Evolutionary conservation across 2,113 vertebrate species (phyloP), one percentile per base, ranked within the genome.

Genomic region (Tragelaphus scriptus): DNA sequence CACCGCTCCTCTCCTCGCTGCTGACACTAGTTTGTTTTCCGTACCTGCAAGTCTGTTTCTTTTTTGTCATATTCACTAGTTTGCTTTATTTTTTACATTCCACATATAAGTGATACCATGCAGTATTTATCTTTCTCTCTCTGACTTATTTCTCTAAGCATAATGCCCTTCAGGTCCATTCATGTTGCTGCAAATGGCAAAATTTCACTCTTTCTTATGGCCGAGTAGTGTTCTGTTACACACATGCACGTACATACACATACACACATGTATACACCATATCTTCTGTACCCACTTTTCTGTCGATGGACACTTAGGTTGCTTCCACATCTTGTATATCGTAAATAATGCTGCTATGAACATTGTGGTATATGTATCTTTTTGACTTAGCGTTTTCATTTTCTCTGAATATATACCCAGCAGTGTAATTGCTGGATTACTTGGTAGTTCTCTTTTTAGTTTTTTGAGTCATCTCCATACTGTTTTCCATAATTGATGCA

Each of bases 231-330:
- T 79, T 47, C 75, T 28, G 2, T 40, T 6, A 40, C 36, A 77
- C 23, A 26, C 11, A 6, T 12, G n/a, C 2, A 40, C 19, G 6
- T 6, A 23, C 19, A 3, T 6, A 11, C n/a, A 23, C n/a, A 71
- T 7, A 10, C 2, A 6, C n/a, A 9, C 9, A 68, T 9, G 25
- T 28, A 47, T 15, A 47, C 40, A 47, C 75, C 26, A 19, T 11
- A 32, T 51, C 47, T 51, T 81, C 79, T 53, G 32, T 21, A 51
- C 32, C 79, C 10, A 0, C 6, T 21, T 16, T 1, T 32, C 28
- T 51, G 47, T 81, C 17, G 1, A 12, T 32, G 28, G 28, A 51
- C 47, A 2, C 5, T 32, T 32, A 81, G 15, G 44, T 30, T 49
- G 47, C 9, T 51, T 81, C 79, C 80, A 53, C 32, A 21, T 30